A percentile compares a stretch with the other conserved stretches of the same genome.
phyloP scores from a whole-genome alignment of 2,113 vertebrate species.

The Orycteropus afer region DNA sequence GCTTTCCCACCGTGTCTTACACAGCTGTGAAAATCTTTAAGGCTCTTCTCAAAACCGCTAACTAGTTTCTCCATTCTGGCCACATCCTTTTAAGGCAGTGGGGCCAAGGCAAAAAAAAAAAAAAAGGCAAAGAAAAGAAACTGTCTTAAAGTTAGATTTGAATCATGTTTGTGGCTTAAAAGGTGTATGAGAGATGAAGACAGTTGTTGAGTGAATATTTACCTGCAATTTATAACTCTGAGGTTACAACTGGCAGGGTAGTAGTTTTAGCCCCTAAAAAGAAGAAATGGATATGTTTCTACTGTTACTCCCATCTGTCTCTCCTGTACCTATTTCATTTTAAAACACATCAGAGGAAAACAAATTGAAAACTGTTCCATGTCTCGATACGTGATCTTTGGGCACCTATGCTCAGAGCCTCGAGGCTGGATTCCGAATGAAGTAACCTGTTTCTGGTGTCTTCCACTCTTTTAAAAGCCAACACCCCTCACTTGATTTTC shows the following conservation, averaged over 20 bases:
- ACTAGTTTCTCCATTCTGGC: not conserved
- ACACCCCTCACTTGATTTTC: not conserved
- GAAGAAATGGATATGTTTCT: not conserved
- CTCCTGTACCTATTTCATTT: not conserved
- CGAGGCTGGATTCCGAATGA: not conserved
- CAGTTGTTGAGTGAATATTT: not conserved
- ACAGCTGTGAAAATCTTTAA: not conserved
- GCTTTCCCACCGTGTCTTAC: too few relatives aligned
- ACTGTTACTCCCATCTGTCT: not conserved
- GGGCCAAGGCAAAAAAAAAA: not conserved
- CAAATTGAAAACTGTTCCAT: not conserved
- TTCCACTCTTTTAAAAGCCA: not conserved
- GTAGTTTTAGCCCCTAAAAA: constrained; percentile 19
- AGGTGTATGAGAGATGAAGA: not conserved
- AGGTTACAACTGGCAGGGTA: not conserved
- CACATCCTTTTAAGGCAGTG: not conserved
- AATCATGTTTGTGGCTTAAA: not conserved
- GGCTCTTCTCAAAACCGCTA: not conserved
- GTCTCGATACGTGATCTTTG: not conserved
- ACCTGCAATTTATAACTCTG: constrained; percentile 7
- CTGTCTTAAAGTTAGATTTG: not conserved
- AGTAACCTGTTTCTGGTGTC: not conserved
- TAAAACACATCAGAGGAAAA: not conserved
- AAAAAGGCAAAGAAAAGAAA: not conserved
- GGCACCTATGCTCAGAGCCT: not conserved